Conservation (phyloP, 2,797 vertebrate genomes). For the Peromyscus attwateri region DNA sequence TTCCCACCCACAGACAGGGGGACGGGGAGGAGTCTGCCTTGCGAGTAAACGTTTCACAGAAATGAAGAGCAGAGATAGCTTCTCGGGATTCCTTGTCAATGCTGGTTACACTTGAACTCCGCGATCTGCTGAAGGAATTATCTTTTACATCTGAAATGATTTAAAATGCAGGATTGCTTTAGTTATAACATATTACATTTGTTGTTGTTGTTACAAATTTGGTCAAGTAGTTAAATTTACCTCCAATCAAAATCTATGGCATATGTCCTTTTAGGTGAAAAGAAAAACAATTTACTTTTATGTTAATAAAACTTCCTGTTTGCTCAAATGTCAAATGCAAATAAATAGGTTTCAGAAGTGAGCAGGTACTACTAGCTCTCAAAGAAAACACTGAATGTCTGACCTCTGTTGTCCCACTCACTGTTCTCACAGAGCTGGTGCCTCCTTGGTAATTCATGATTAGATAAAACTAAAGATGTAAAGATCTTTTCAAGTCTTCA, state of each 20-base stretch:
- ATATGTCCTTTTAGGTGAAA: slow-evolving; percentile 12
- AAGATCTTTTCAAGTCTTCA: neutral
- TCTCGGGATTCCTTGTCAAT: slow-evolving; percentile 98
- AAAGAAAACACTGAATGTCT: neutral
- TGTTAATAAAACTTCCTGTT: slow-evolving; percentile 2
- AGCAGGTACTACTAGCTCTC: neutral
- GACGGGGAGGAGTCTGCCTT: slow-evolving; percentile 93
- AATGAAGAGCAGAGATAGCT: slow-evolving; percentile 96
- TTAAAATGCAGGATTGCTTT: slow-evolving; percentile 58
- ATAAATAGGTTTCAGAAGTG: neutral
- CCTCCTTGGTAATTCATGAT: neutral
- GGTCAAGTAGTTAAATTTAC: slow-evolving; percentile 34
- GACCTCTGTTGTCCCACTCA: neutral
- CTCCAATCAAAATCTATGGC: neutral
- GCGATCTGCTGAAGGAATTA: slow-evolving; percentile 98
- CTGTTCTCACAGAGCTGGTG: neutral
- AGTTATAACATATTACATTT: neutral
- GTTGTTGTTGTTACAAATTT: neutral
- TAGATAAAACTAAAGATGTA: neutral
- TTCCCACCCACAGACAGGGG: slow-evolving; percentile 96
- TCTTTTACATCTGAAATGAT: slow-evolving; percentile 95
- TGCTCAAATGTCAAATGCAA: slow-evolving; percentile 22
- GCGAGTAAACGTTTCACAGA: slow-evolving; percentile 95
- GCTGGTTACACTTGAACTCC: slow-evolving; percentile 99
- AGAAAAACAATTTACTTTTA: slow-evolving; percentile 33